phyloP scores from a whole-genome alignment of 2,113 vertebrate genomes.

The Nycticorax nycticorax region DNA sequence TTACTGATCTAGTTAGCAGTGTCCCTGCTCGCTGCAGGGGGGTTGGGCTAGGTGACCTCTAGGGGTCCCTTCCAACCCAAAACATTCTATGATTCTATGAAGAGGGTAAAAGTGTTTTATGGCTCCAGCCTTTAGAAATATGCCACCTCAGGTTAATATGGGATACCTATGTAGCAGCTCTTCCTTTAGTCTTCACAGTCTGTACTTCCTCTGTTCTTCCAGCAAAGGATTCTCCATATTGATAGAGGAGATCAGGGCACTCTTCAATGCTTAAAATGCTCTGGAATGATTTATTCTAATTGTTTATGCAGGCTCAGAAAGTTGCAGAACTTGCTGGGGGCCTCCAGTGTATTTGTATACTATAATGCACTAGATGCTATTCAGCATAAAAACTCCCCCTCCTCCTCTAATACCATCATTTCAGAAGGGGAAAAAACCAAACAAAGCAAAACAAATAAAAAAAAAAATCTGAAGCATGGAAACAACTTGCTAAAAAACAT shows the following conservation, averaged over 20 bases:
- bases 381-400: background rate
- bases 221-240: background rate
- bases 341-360: background rate
- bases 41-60: too few species aligned
- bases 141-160: background rate
- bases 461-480: background rate
- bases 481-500: background rate
- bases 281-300: background rate
- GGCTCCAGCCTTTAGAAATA: background rate
- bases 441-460: background rate
- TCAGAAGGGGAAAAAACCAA: background rate
- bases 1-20: too few species aligned
- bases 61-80: too few species aligned
- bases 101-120: background rate
- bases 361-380: background rate
- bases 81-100: too few species aligned
- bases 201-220: background rate
- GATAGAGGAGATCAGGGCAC: background rate
- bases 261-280: background rate
- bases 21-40: too few species aligned
- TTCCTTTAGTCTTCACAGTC: background rate
- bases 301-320: background rate
- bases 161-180: background rate
- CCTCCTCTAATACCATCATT: background rate
- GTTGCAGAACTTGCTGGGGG: rapidly evolving